Evolutionary conservation across 2,888 invertebrate genomes (phyloP).

Genomic region (Papilio protenor): DNA sequence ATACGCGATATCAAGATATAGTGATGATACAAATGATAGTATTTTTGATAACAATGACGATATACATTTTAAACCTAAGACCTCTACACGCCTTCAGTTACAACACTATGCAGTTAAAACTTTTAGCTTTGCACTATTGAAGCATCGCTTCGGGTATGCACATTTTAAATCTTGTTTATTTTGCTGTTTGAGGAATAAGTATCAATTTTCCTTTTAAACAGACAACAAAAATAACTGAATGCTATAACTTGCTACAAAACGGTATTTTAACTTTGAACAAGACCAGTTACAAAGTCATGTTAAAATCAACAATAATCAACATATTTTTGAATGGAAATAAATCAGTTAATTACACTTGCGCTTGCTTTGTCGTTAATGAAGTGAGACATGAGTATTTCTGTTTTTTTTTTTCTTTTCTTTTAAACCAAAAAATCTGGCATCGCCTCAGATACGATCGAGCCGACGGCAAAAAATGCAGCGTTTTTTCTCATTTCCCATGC

Average conservation of each 20-base stretch:
- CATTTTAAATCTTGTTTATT: too few species aligned
- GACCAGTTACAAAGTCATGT: not conserved
- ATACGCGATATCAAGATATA: not conserved
- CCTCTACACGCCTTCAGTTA: too few species aligned
- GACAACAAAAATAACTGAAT: too few species aligned
- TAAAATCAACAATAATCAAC: not conserved
- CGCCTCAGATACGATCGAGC: conserved; percentile 38
- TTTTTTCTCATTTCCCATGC: conserved; percentile 38
- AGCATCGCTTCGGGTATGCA: not conserved
- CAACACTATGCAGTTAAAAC: too few species aligned
- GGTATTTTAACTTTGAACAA: not conserved
- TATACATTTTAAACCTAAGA: too few species aligned
- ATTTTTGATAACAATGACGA: not conserved
- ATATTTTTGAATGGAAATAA: conserved; percentile 15
- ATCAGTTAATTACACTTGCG: conserved; percentile 19
- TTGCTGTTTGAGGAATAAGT: not conserved
- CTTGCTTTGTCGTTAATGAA: conserved; percentile 17
- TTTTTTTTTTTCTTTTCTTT: not conserved
- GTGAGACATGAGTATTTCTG: conserved; percentile 19
- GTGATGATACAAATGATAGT: not conserved
- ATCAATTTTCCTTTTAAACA: not conserved
- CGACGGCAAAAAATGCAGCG: conserved; percentile 31
- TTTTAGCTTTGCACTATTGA: not conserved
- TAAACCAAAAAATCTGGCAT: conserved; percentile 19
- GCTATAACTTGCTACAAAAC: not conserved